Evolutionary conservation across 2,797 vertebrate genomes (phyloP), one percentile per base, ranked within the genome.

Genomic region (Hyperoplus immaculatus): DNA sequence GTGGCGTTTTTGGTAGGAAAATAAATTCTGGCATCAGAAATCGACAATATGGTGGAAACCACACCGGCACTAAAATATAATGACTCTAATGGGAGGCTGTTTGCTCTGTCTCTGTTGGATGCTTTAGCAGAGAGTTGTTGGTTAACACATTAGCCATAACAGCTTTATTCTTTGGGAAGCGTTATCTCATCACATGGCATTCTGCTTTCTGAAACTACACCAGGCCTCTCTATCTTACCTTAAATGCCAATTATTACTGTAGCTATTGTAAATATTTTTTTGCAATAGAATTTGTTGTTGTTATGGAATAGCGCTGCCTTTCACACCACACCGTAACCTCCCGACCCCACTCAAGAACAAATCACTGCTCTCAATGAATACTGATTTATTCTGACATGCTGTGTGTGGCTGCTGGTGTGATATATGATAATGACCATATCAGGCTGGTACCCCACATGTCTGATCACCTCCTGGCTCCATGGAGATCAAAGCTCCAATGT

Each of bases 371-470:
- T 64, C 41, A 85, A 72, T 83, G 0, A 82, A 69, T 75, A 11
- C 58, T 50, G 63, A 79, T 66, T 75, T 67, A 46, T 69, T 65
- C 54, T 82, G 64, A 51, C 47, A 49, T 64, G 69, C 59, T 73
- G 55, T 71, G 77, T 62, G 80, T 55, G 51, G 67, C 77, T 84
- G 72, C 38, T 80, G 84, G 85, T 87, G 88, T 75, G 81, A 84
- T 80, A 46, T 78, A 81, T 88, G 81, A 87, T 90, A 87, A 87
- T 87, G 85, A 90, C 77, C 75, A 77, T 72, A 65, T 86, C 54
- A 46, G 66, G 55, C 80, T 86, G 69, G 70, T 43, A 64, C 61
- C 39, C 83, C 73, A 36, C 75, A 38, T 60, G 71, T 82, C 61
- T 74, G 46, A 60, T 83, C 66, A 46, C 29, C 60, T 21, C 55